Evolutionary conservation across 2,888 invertebrate species (phyloP).

Genomic region (Netelia inedita): DNA sequence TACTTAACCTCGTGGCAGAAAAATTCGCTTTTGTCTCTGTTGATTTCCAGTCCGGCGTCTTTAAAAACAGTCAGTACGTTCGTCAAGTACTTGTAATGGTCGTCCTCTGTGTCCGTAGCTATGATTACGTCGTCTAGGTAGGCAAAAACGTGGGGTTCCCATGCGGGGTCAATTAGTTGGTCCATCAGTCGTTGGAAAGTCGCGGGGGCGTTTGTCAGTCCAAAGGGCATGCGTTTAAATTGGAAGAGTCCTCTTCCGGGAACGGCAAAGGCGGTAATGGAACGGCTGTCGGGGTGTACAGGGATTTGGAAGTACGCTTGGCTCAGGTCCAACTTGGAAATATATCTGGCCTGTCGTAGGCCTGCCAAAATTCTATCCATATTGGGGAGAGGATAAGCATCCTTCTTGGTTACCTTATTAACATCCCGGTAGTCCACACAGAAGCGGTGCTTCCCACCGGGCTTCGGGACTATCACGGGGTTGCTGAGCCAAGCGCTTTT

Average conservation of each 20-base stretch:
- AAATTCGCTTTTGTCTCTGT: slow-evolving; percentile 44
- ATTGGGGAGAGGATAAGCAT: neutral
- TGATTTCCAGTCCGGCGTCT: slow-evolving; percentile 11
- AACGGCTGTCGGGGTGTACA: neutral
- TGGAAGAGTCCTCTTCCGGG: slow-evolving; percentile 20
- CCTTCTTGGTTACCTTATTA: neutral
- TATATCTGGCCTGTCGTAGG: neutral
- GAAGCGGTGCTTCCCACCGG: neutral
- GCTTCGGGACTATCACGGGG: neutral
- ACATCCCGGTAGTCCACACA: neutral
- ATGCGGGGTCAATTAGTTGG: neutral
- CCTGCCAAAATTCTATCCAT: neutral
- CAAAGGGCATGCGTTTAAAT: slow-evolving; percentile 43
- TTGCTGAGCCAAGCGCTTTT: neutral
- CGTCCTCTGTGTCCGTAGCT: neutral
- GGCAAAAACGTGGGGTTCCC: slow-evolving; percentile 23
- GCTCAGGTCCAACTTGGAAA: neutral
- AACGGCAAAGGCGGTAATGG: slow-evolving; percentile 12
- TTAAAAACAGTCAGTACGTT: neutral
- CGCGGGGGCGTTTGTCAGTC: slow-evolving; percentile 44
- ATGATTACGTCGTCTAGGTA: slow-evolving; percentile 4
- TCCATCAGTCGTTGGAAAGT: slow-evolving; percentile 49
- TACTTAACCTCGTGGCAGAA: slow-evolving; percentile 66
- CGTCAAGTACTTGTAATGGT: neutral
- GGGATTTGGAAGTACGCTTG: neutral